These are phyloP conservation scores for Lacerta viridis DNA, from an alignment of 2,797 vertebrate genomes.

Conservation along the genomic window DNA sequence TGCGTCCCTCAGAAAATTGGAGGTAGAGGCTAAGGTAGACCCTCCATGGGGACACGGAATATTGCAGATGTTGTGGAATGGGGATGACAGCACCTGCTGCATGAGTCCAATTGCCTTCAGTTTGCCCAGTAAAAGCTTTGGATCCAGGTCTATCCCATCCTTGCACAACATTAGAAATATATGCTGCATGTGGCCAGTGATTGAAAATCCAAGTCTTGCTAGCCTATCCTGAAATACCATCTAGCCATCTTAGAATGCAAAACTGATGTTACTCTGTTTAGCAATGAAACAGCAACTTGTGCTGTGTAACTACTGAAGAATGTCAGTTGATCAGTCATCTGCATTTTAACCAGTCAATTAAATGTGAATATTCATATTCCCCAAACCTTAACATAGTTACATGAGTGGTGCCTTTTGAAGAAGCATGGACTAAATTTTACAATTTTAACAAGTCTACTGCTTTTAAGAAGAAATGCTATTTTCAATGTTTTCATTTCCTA, in stretches of 20 bases:
- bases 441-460: neutral
- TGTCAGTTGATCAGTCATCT: neutral
- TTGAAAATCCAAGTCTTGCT: neutral
- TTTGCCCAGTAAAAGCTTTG: neutral
- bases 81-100: neutral
- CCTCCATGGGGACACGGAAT: neutral
- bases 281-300: neutral
- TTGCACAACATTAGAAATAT: neutral
- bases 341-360: neutral
- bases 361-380: neutral
- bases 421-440: neutral
- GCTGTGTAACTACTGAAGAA: neutral
- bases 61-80: neutral
- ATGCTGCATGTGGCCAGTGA: neutral
- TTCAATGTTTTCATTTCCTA: neutral
- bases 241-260: neutral
- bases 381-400: neutral
- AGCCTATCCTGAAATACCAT: neutral
- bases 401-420: neutral
- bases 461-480: neutral
- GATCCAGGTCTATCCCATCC: neutral
- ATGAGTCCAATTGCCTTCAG: neutral
- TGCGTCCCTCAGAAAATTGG: neutral
- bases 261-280: neutral
- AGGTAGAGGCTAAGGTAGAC: neutral